A percentile compares a stretch with the other conserved stretches of the same genome.
Conservation (phyloP, 2,797 vertebrate genomes). For the Xyrichtys novacula region DNA sequence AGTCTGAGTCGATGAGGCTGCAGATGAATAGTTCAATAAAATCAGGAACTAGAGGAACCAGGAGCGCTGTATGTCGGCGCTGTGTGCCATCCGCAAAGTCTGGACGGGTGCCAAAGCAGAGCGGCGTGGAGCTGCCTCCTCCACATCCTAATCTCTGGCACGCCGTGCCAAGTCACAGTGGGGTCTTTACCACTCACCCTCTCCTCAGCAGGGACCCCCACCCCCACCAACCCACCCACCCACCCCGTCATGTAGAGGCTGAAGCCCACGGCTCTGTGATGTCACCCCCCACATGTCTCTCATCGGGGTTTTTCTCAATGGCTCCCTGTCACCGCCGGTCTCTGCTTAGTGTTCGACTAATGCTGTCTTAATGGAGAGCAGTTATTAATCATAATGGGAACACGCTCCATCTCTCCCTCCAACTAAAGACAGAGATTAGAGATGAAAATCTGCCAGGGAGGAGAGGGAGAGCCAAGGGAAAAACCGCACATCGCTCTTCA, state of each 20-base stretch:
- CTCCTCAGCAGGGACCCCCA: conserved; percentile 36
- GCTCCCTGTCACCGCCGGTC: conserved; percentile 59
- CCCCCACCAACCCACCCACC: too few relatives aligned
- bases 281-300: conserved; percentile 59
- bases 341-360: conserved; percentile 71
- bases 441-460: conserved; percentile 73
- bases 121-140: conserved; percentile 44
- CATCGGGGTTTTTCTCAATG: conserved; percentile 63
- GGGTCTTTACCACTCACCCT: conserved; percentile 55
- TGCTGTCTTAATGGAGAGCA: conserved; percentile 72
- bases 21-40: conserved; percentile 22
- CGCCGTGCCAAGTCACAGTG: conserved; percentile 65
- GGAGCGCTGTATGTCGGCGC: conserved; percentile 17
- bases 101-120: conserved; percentile 56
- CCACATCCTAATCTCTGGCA: conserved; percentile 45
- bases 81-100: conserved; percentile 32
- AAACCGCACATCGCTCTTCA: conserved; percentile 76
- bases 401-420: conserved; percentile 54
- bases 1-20: conserved; percentile 1
- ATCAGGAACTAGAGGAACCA: conserved; percentile 9
- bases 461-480: conserved; percentile 46
- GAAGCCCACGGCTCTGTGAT: conserved; percentile 59
- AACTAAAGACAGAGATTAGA: conserved; percentile 69
- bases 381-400: conserved; percentile 80
- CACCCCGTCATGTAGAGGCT: conserved; percentile 36